Conservation (phyloP, 1,140 invertebrate species). For the Cydia pomonella region DNA sequence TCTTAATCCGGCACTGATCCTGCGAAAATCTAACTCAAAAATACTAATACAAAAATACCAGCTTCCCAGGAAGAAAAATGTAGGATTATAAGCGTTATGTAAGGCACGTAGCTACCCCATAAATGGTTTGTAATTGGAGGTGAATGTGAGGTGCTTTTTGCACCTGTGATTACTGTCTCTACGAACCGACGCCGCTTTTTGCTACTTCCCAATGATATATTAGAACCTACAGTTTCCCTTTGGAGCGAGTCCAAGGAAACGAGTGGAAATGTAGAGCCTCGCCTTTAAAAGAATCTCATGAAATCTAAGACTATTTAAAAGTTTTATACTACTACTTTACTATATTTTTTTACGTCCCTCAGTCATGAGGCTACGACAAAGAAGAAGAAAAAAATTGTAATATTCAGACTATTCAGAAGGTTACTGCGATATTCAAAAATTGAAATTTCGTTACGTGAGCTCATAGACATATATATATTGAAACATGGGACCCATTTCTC, state of each 20-base stretch:
- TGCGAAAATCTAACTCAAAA: background rate
- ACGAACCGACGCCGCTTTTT: constrained; percentile 69
- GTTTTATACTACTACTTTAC: no score
- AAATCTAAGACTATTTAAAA: background rate
- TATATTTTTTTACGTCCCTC: no score
- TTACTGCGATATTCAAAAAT: no score
- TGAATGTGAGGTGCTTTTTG: constrained; percentile 67
- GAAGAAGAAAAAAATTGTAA: no score
- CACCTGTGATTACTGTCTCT: constrained; percentile 67
- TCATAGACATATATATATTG: no score
- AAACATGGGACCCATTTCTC: no score
- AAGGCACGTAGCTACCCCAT: constrained; percentile 63
- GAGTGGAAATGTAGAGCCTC: background rate
- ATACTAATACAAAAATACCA: constrained; percentile 1
- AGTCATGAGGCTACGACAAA: no score
- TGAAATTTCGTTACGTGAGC: no score
- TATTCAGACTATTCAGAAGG: no score
- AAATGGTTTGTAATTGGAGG: constrained; percentile 76
- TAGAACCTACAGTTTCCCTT: constrained; percentile 34
- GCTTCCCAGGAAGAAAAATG: constrained; percentile 40
- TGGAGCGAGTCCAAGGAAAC: background rate
- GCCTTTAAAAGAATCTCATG: background rate
- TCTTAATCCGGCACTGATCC: no score
- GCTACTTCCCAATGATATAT: constrained; percentile 68
- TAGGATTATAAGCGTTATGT: constrained; percentile 65